Conservation (phyloP, 2,888 invertebrate genomes). For the Hylaea fasciaria region DNA sequence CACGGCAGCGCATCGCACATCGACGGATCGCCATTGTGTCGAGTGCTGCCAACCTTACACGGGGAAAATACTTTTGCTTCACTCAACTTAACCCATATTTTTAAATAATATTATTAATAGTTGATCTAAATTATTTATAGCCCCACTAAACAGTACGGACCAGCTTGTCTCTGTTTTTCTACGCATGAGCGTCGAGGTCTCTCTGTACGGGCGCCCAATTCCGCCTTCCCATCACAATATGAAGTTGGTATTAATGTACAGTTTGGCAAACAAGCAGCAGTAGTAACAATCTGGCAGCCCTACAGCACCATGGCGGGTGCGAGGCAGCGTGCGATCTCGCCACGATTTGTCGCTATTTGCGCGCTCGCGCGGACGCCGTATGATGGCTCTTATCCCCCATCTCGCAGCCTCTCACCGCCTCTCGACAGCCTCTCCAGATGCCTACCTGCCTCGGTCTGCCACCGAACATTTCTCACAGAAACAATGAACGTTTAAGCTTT, state of each 20-base stretch:
- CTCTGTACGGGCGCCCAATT: too few relatives aligned
- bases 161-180: too few relatives aligned
- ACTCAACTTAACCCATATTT: too few relatives aligned
- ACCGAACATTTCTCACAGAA: constrained; percentile 76
- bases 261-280: neutral
- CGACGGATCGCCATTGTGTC: constrained; percentile 54
- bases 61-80: neutral
- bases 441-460: constrained; percentile 53
- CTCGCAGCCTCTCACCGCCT: constrained; percentile 69
- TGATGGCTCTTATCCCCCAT: constrained; percentile 81
- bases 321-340: constrained; percentile 58
- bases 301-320: constrained; percentile 26
- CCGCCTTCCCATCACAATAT: too few relatives aligned
- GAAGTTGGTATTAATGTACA: too few relatives aligned
- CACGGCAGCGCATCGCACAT: constrained; percentile 69
- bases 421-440: constrained; percentile 61
- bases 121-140: too few relatives aligned
- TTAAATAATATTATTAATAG: too few relatives aligned
- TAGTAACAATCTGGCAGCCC: constrained; percentile 20
- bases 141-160: too few relatives aligned
- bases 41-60: neutral
- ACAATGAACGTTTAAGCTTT: constrained; percentile 81
- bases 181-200: too few relatives aligned
- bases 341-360: constrained; percentile 81
- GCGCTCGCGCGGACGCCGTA: constrained; percentile 50